These are phyloP conservation scores for Zoanthus sansibaricus DNA, from an alignment of 92 coral and sea anemone genomes.

Conservation along the genomic window DNA sequence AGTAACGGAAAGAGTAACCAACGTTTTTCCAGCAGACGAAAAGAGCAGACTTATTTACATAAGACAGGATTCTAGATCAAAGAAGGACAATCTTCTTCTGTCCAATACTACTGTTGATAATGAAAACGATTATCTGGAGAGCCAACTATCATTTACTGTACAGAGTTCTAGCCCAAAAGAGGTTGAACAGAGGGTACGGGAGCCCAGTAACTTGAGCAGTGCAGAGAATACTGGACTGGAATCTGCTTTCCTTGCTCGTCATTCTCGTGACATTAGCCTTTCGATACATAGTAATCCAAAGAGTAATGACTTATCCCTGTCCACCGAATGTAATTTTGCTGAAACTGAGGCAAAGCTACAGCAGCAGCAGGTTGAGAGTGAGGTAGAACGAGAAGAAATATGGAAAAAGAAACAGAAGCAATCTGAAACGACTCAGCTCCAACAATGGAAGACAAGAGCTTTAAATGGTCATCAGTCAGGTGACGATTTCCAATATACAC, in stretches of 20 bases:
- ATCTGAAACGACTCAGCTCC: neutral
- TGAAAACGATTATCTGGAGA: too few relatives aligned
- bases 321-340: neutral
- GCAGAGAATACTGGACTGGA: constrained; percentile 14
- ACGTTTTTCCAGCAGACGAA: neutral
- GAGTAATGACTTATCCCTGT: neutral
- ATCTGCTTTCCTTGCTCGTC: constrained; percentile 19
- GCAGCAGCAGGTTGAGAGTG: neutral
- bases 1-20: neutral
- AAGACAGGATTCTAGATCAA: neutral
- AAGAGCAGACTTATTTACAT: neutral
- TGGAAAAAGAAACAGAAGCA: neutral
- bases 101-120: neutral
- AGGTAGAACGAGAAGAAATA: neutral
- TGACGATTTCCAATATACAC: neutral
- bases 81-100: neutral
- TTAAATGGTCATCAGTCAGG: neutral
- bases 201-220: neutral
- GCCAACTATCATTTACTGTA: neutral
- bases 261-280: constrained; percentile 23
- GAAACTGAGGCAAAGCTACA: neutral
- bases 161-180: constrained; percentile 30
- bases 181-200: neutral
- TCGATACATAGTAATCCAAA: neutral
- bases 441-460: neutral